Percentiles rank a stretch among this genome's conserved stretches.
Conservation (phyloP, 1,140 invertebrate species). For the Anastrepha obliqua region DNA sequence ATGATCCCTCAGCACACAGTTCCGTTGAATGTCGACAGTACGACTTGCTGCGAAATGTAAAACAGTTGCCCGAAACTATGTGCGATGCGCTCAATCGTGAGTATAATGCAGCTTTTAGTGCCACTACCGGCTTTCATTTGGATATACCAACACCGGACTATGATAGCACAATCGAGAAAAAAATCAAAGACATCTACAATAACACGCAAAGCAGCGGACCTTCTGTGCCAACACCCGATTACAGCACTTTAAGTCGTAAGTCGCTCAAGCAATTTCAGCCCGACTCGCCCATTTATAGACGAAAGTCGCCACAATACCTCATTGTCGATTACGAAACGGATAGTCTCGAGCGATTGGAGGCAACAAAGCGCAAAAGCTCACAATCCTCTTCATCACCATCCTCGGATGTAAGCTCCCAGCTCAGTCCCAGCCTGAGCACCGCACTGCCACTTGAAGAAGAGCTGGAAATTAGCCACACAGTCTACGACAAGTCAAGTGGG, state of each 20-base stretch:
- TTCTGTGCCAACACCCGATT: constrained; percentile 73
- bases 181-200: constrained; percentile 72
- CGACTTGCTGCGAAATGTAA: constrained; percentile 75
- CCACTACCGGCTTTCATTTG: constrained; percentile 56
- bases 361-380: constrained; percentile 74
- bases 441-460: constrained; percentile 86
- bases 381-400: constrained; percentile 79
- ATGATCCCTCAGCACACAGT: constrained; percentile 63
- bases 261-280: constrained; percentile 72
- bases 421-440: constrained; percentile 81
- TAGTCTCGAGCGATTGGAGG: constrained; percentile 82
- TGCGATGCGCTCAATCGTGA: constrained; percentile 78
- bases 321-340: constrained; percentile 85
- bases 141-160: constrained; percentile 73
- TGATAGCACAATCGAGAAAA: constrained; percentile 72
- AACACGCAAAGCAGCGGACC: constrained; percentile 71
- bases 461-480: constrained; percentile 83
- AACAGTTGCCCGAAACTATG: constrained; percentile 77
- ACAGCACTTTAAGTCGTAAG: constrained; percentile 70
- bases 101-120: constrained; percentile 59
- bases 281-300: constrained; percentile 71
- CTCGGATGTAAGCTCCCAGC: constrained; percentile 80
- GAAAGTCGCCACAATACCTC: constrained; percentile 72
- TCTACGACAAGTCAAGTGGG: constrained; percentile 75
- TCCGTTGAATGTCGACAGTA: constrained; percentile 68